Conservation (phyloP, 2,888 invertebrate species). For the Drosophila atripex region DNA sequence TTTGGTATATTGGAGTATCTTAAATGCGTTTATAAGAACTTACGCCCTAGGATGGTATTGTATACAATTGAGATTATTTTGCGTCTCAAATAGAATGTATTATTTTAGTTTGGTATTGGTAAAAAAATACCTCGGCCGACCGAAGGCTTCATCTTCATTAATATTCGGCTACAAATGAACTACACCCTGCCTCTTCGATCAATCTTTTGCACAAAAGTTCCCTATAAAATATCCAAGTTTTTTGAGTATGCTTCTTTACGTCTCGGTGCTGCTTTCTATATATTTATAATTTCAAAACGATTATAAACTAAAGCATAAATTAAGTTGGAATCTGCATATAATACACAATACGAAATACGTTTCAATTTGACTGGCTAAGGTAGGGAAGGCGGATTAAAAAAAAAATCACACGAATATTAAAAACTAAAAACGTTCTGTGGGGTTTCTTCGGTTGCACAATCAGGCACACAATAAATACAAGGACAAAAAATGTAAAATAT, state of each 20-base stretch:
- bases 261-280: slow-evolving; percentile 16
- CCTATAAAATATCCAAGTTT: slow-evolving; percentile 38
- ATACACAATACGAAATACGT: slow-evolving; percentile 52
- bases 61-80: slow-evolving; percentile 35
- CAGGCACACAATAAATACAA: slow-evolving; percentile 36
- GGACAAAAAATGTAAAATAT: slow-evolving; percentile 34
- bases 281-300: slow-evolving; percentile 43
- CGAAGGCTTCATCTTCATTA: slow-evolving; percentile 21
- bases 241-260: slow-evolving; percentile 33
- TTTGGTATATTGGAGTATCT: slow-evolving; percentile 59
- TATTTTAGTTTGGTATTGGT: slow-evolving; percentile 19
- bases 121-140: slow-evolving; percentile 32
- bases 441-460: background rate
- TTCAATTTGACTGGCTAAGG: slow-evolving; percentile 12
- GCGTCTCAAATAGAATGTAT: slow-evolving; percentile 25
- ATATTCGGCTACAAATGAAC: slow-evolving; percentile 28
- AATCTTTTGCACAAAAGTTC: slow-evolving; percentile 25
- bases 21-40: slow-evolving; percentile 58
- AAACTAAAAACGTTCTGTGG: slow-evolving; percentile 39
- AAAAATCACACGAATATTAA: slow-evolving; percentile 35
- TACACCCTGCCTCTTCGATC: slow-evolving; percentile 6
- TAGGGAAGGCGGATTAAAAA: slow-evolving; percentile 12
- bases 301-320: slow-evolving; percentile 56
- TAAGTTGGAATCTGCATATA: slow-evolving; percentile 55
- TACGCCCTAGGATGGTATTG: slow-evolving; percentile 21